Evolutionary conservation across 2,797 vertebrate genomes (phyloP).

Genomic region (Hyperoplus immaculatus): DNA sequence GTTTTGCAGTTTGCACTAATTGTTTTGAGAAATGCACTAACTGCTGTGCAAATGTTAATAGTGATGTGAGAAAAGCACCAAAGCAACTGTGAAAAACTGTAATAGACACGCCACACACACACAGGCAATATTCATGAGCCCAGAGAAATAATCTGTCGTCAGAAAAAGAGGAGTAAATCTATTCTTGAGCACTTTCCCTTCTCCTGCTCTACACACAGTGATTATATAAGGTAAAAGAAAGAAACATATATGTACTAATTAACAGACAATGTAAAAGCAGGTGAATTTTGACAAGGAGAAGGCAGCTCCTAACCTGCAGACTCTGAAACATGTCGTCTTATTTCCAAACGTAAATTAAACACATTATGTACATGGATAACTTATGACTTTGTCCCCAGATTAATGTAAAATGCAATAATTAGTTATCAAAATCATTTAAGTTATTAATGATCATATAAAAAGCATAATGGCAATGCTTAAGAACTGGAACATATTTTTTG

Average conservation of each 20-base stretch:
- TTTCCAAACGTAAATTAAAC: background rate
- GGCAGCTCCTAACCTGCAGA: conserved; percentile 3
- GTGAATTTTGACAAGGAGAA: conserved; percentile 5
- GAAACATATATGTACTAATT: conserved; percentile 11
- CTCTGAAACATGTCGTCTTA: conserved; percentile 6
- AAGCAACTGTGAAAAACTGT: no score
- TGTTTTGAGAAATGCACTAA: no score
- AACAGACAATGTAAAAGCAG: conserved; percentile 12
- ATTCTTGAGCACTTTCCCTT: conserved; percentile 19
- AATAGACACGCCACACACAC: conserved; percentile 44
- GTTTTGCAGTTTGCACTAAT: no score
- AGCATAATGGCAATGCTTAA: no score
- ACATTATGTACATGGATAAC: background rate
- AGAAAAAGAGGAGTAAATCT: conserved; percentile 34
- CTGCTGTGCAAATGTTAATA: no score
- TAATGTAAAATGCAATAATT: no score
- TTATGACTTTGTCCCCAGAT: background rate
- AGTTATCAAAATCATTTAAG: no score
- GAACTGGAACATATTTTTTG: background rate
- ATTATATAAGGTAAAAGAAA: conserved; percentile 33
- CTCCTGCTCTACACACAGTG: conserved; percentile 14
- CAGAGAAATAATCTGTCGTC: conserved; percentile 48
- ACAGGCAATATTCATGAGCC: conserved; percentile 57
- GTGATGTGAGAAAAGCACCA: no score
- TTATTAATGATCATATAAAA: no score